Conservation (phyloP, 2,113 vertebrate species). For the Ancistrus triradiatus region DNA sequence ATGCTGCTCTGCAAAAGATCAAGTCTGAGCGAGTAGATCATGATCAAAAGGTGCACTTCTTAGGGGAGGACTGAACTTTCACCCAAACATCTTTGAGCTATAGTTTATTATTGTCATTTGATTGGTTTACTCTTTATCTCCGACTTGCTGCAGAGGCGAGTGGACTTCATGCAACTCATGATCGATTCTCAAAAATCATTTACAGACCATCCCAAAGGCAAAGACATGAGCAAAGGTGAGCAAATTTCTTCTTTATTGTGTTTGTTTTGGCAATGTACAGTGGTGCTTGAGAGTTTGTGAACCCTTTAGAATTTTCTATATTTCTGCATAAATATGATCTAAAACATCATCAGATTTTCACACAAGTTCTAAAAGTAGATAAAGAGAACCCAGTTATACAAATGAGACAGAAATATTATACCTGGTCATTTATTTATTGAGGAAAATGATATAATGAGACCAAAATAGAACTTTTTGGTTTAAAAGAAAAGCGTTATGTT, state of each 20-base stretch:
- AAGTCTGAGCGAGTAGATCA: conserved; percentile 48
- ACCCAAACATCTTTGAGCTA: background rate
- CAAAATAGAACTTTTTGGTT: too few species aligned
- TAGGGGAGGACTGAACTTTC: too few species aligned
- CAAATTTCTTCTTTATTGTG: too few species aligned
- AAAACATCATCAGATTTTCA: too few species aligned
- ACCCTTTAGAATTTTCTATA: background rate
- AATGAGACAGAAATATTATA: too few species aligned
- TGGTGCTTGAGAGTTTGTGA: too few species aligned
- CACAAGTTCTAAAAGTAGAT: too few species aligned
- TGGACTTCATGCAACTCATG: conserved; percentile 85
- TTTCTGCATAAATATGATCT: background rate
- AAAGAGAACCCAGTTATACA: too few species aligned
- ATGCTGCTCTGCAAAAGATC: conserved; percentile 46
- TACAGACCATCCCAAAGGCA: rapidly evolving
- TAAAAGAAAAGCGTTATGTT: too few species aligned
- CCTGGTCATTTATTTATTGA: too few species aligned
- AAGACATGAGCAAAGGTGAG: conserved; percentile 8
- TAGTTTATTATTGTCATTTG: background rate
- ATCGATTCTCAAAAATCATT: conserved; percentile 68
- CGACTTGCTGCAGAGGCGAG: conserved; percentile 61
- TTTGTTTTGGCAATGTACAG: too few species aligned
- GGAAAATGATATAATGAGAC: too few species aligned
- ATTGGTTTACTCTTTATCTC: background rate
- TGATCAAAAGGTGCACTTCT: conserved; percentile 36